Conservation (phyloP, 2,113 vertebrate species). For the Piprites chloris region DNA sequence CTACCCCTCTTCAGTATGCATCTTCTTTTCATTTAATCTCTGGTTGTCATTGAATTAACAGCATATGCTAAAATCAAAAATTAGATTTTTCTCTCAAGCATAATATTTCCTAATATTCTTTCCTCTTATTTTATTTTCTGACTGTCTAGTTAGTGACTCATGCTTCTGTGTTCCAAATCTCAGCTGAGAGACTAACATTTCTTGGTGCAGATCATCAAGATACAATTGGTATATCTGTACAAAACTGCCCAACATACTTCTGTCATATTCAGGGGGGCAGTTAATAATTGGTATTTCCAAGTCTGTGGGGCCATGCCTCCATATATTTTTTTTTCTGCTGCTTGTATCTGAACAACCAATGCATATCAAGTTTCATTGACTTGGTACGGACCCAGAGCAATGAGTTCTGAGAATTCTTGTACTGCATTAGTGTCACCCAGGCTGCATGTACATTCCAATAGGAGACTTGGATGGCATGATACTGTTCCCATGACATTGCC, state of each 20-base stretch:
- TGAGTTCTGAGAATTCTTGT: neutral
- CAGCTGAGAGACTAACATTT: neutral
- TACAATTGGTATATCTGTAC: neutral
- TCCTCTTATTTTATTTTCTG: neutral
- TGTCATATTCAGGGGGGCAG: neutral
- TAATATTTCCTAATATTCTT: neutral
- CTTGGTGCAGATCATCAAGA: neutral
- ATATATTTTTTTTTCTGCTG: neutral
- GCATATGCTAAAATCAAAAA: neutral
- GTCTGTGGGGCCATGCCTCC: neutral
- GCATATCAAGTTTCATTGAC: neutral
- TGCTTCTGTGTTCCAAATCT: neutral
- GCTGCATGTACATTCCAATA: fast-evolving
- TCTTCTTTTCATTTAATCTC: neutral
- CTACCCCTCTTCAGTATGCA: neutral
- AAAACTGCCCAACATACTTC: neutral
- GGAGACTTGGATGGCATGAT: neutral
- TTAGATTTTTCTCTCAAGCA: neutral
- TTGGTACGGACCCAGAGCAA: neutral
- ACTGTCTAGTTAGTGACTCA: neutral
- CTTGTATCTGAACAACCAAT: neutral
- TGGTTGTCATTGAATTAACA: neutral
- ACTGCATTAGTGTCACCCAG: neutral
- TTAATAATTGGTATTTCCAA: neutral
- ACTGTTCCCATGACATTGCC: neutral